Conservation (phyloP, 2,888 invertebrate genomes). For the Gari tellinella region DNA sequence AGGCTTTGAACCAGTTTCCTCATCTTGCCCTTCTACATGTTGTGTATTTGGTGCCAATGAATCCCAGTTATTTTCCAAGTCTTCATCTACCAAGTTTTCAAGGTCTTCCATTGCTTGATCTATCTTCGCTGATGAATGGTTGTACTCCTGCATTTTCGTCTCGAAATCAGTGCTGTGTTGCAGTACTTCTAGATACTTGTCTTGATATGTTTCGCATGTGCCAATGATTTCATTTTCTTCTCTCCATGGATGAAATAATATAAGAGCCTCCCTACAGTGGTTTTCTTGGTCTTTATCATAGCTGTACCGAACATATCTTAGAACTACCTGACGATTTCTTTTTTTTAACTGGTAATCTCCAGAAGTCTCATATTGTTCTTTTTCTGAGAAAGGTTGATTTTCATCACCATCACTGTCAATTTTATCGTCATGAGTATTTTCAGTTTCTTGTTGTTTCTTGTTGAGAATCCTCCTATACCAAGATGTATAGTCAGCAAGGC, state of each 20-base stretch:
- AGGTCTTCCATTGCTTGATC: slow-evolving; percentile 29
- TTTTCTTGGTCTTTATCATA: slow-evolving; percentile 19
- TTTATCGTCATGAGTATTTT: slow-evolving; percentile 3
- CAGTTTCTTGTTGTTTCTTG: background rate
- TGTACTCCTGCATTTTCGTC: slow-evolving; percentile 20
- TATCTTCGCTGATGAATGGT: slow-evolving; percentile 12
- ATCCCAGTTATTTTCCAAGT: slow-evolving; percentile 10
- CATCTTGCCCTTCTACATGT: slow-evolving; percentile 1
- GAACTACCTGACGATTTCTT: background rate
- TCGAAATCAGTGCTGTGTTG: background rate
- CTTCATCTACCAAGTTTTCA: background rate
- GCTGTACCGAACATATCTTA: slow-evolving; percentile 31
- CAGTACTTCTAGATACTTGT: background rate
- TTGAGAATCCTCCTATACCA: slow-evolving; percentile 5
- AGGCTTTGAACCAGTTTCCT: background rate
- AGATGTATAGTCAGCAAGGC: slow-evolving; percentile 18
- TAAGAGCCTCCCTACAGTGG: slow-evolving; percentile 13
- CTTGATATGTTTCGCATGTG: slow-evolving; percentile 10
- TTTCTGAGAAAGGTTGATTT: background rate
- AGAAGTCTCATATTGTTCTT: background rate
- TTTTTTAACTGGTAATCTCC: background rate
- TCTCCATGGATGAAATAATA: slow-evolving; percentile 30
- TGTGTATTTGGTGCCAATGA: slow-evolving; percentile 7
- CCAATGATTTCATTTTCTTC: slow-evolving; percentile 13
- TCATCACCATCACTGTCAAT: background rate